phyloP scores from a whole-genome alignment of 2,888 invertebrate genomes.

The Cynaeus angustus region DNA sequence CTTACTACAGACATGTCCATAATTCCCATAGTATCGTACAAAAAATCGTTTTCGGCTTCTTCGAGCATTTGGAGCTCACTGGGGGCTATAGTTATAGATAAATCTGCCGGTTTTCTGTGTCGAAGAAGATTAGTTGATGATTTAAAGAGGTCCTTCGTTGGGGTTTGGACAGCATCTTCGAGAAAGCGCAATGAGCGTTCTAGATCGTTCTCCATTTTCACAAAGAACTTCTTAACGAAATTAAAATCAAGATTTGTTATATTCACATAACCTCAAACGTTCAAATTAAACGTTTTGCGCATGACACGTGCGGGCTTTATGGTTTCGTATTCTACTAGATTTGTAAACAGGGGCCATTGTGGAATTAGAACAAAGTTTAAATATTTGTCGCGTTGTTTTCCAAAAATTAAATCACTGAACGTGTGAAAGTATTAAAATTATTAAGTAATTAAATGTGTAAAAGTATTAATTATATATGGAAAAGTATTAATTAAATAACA shows the following conservation, averaged over 20 bases:
- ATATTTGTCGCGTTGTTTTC: too few species aligned
- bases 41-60: constrained; percentile 1
- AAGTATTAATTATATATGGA: too few species aligned
- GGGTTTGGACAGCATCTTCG: constrained; percentile 65
- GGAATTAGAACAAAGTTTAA: too few species aligned
- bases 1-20: constrained; percentile 64
- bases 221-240: not conserved
- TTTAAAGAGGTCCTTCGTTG: constrained; percentile 57
- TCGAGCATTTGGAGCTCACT: constrained; percentile 58
- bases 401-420: too few species aligned
- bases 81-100: constrained; percentile 60
- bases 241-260: not conserved
- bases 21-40: constrained; percentile 36
- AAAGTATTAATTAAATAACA: too few species aligned
- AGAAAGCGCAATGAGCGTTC: constrained; percentile 67
- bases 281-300: not conserved
- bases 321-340: too few species aligned
- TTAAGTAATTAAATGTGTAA: too few species aligned
- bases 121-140: not conserved
- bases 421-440: too few species aligned
- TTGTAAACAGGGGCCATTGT: too few species aligned
- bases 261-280: not conserved
- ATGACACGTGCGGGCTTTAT: too few species aligned
- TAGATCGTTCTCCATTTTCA: constrained; percentile 68
- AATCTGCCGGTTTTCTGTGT: constrained; percentile 50